Percentiles rank a stretch among this genome's conserved stretches.
Evolutionary conservation across 2,113 vertebrate genomes (phyloP).

Genomic region (Carollia perspicillata): DNA sequence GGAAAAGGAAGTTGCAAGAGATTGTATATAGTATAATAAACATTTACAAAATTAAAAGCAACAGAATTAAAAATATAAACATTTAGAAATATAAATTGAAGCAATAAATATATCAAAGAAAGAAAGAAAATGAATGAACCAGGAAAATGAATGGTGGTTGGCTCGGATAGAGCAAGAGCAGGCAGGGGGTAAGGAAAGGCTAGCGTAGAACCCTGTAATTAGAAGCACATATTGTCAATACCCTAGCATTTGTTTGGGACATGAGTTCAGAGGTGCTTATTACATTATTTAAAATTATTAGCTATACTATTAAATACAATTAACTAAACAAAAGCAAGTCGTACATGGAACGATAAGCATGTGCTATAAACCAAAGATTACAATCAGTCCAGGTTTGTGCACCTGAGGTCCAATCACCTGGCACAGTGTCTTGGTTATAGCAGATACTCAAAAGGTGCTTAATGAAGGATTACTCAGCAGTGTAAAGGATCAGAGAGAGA

Average conservation of each 20-base stretch:
- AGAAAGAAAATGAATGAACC: background rate
- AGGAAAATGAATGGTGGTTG: background rate
- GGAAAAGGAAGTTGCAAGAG: background rate
- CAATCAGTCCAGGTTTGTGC: background rate
- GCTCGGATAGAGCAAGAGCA: background rate
- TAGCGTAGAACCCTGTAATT: background rate
- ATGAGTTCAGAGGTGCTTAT: background rate
- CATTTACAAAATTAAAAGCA: background rate
- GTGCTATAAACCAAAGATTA: background rate
- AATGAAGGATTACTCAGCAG: background rate
- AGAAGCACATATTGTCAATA: background rate
- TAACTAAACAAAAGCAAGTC: constrained; percentile 21
- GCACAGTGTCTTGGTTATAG: background rate
- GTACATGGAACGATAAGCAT: background rate
- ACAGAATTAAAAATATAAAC: background rate
- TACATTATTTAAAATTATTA: constrained; percentile 33
- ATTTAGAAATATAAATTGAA: background rate
- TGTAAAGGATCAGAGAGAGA: background rate
- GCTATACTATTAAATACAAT: background rate
- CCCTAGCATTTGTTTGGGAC: background rate
- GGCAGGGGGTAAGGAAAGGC: no score
- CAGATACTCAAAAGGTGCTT: background rate
- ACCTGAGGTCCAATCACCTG: background rate
- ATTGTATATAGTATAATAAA: background rate
- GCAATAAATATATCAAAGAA: background rate